A percentile compares a stretch with the other conserved stretches of the same genome.
phyloP scores from a whole-genome alignment of 2,797 vertebrate species.

The Macropodus opercularis region DNA sequence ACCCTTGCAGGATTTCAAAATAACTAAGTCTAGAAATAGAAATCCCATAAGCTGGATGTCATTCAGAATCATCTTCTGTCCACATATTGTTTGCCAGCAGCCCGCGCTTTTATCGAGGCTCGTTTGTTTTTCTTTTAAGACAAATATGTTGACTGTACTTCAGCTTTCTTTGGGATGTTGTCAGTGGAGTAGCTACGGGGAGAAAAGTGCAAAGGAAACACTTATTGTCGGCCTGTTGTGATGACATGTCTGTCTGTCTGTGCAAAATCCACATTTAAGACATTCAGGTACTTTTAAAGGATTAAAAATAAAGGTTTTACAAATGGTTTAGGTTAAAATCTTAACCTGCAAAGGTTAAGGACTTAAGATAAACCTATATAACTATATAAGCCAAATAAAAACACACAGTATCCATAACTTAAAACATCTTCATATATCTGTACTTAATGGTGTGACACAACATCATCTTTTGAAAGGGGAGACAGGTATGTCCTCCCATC shows the following conservation, averaged over 20 bases:
- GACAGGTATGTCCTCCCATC: neutral
- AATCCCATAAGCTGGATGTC: conserved; percentile 54
- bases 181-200: conserved; percentile 25
- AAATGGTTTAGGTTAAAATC: too few relatives aligned
- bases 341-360: too few relatives aligned
- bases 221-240: neutral
- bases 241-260: too few relatives aligned
- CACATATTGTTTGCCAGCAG: conserved; percentile 33
- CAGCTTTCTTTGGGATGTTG: conserved; percentile 38
- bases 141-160: conserved; percentile 44
- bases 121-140: conserved; percentile 35
- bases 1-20: conserved; percentile 43
- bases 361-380: too few relatives aligned
- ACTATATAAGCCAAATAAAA: too few relatives aligned
- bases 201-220: conserved; percentile 24
- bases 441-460: too few relatives aligned
- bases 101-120: conserved; percentile 43
- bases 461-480: too few relatives aligned
- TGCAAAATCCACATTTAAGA: too few relatives aligned
- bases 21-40: conserved; percentile 50
- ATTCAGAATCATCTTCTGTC: conserved; percentile 41
- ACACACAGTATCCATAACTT: neutral
- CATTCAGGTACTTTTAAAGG: too few relatives aligned
- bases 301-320: too few relatives aligned
- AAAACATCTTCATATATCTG: too few relatives aligned